Evolutionary conservation across 2,888 invertebrate genomes (phyloP).

Genomic region (Pandemis heparana): DNA sequence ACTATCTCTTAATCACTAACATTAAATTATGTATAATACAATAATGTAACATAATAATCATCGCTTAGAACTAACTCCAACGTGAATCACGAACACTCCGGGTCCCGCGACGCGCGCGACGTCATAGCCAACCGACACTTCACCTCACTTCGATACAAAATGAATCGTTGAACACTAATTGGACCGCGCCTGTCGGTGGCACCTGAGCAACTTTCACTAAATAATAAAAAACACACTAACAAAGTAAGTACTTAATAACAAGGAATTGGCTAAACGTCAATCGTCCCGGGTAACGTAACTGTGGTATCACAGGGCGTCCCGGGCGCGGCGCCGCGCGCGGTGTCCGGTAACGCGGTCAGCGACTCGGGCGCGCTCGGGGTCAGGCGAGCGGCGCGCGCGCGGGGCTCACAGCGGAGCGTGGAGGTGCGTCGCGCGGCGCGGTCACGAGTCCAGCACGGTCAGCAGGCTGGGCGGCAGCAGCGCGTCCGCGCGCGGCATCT

Average conservation of each 20-base stretch:
- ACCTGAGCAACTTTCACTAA: slow-evolving; percentile 85
- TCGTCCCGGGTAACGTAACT: slow-evolving; percentile 54
- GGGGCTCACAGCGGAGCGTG: slow-evolving; percentile 60
- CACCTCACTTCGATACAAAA: slow-evolving; percentile 70
- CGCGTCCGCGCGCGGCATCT: slow-evolving; percentile 75
- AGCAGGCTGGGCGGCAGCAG: slow-evolving; percentile 77
- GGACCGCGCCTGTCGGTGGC: slow-evolving; percentile 81
- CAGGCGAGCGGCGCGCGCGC: slow-evolving; percentile 49
- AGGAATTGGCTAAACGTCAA: slow-evolving; percentile 79
- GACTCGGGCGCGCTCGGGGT: slow-evolving; percentile 64
- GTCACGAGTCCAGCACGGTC: slow-evolving; percentile 83
- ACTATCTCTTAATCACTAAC: slow-evolving; percentile 80
- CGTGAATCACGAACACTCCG: slow-evolving; percentile 60
- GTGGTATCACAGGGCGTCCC: slow-evolving; percentile 45
- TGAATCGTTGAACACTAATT: slow-evolving; percentile 78
- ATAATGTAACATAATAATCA: slow-evolving; percentile 80
- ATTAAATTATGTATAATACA: slow-evolving; percentile 73
- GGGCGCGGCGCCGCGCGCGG: slow-evolving; percentile 48
- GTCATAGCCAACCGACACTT: slow-evolving; percentile 59
- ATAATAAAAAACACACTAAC: slow-evolving; percentile 79
- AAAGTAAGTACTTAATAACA: slow-evolving; percentile 81
- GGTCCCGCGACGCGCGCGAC: slow-evolving; percentile 49
- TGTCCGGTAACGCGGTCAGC: slow-evolving; percentile 66
- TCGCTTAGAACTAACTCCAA: slow-evolving; percentile 77
- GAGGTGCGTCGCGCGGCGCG: slow-evolving; percentile 77